Evolutionary conservation across 1,140 invertebrate species (phyloP), one percentile per base, ranked within the genome.

Genomic region (Cyphomyrmex costatus): DNA sequence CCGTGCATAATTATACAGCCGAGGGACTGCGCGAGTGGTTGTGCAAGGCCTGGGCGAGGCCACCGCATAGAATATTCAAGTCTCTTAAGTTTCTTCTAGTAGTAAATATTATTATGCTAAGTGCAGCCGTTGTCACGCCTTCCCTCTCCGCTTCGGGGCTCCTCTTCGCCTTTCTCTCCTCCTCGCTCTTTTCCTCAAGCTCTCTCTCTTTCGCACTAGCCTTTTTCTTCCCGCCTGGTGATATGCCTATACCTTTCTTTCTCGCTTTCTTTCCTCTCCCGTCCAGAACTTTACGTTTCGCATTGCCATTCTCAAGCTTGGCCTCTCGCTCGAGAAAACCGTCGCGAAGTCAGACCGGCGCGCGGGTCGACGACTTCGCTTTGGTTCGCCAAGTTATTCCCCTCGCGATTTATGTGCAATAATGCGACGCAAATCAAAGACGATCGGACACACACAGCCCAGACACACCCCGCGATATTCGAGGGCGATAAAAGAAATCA

Each of bases 51-150:
- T 86, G 77, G 88, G 88, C 88, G 88, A 89, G 88, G 88, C 88
- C 88, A 53, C 36, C 78, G 88, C 88, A 87, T 89, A 87, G 88
- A 89, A 89, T 89, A 89, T 89, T 89, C 88, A 89, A 89, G 88
- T 89, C 71, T 87, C 88, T 86, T 86, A 89, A 87, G 84, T 86
- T 88, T 89, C 90, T 88, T 91, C 91, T 91, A 91, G 88, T 86
- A 89, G 91, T 85, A 89, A 92, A 92, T 93, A 93, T 92, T 91
- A 86, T 93, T 92, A 92, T 92, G 90, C 89, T 89, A 92, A 92
- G 86, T 87, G 88, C 85, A 86, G 76, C 76, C 89, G 83, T 93
- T 92, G 91, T 92, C 91, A 90, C 88, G 87, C 90, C 88, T 86
- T 91, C 71, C 68, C 65, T 79, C 89, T 56, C 68, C 33, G 84